Base-by-base conservation (phyloP, 2,888 invertebrate genomes). In the Zygothrica quintamaculata region DNA sequence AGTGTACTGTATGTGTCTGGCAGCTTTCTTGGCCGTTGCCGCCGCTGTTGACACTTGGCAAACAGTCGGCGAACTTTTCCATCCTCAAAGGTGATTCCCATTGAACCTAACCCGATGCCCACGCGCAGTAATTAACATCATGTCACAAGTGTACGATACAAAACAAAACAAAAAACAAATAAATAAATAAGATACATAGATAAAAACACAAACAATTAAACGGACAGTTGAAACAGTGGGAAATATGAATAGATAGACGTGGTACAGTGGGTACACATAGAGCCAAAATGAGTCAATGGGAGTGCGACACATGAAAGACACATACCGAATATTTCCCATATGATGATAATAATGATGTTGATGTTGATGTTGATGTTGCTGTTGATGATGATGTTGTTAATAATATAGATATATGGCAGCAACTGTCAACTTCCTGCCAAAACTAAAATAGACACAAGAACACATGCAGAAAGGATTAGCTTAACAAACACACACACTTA, bases 61-160 rank as follows among this genome's bases (percentile, higher is more conserved):
- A 86, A 82, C 62, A 74, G 78, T 62, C 87, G 85, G 88, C 76
- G 61, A 77, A 85, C 82, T 84, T 84, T 77, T 65, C 46, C 57
- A 86, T 81, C 84, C 84, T 82, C 18, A 22, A 87, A 87, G 87
- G 87, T 55, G 71, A 33, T 72, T 75, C 65, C 65, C 71, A 70
- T 31, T 64, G 57, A 51, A 51, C 42, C 40, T 59, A 34, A 26
- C 18, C 39, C 46, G 33, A 46, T 31, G 31, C 48, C 42, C 69
- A 69, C 73, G 80, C 65, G 74, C 64, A 72, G 87, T 81, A 88
- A 88, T 88, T 86, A 87, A 87, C 85, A 87, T 84, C 85, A 87
- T 84, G 88, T 80, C 86, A 85, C 85, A 87, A 77, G 80, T 81
- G 82, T 81, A 77, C 71, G 73, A 74, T 77, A 65, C 44, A 70